Evolutionary conservation across 2,888 invertebrate genomes (phyloP).

Genomic region (Mythimna loreyi): DNA sequence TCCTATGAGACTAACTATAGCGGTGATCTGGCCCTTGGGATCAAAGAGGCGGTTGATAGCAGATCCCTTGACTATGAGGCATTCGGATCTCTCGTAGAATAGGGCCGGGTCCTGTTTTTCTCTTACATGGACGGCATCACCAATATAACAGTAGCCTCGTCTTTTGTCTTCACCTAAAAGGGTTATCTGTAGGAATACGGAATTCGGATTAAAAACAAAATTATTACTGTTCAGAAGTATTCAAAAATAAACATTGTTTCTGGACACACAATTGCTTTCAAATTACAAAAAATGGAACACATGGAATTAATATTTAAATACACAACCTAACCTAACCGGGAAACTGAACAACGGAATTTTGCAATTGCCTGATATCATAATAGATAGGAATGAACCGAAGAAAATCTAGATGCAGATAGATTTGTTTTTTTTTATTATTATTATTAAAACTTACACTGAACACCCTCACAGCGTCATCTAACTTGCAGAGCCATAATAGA

Average conservation of each 20-base stretch:
- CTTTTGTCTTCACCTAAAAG: conserved; percentile 65
- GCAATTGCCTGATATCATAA: not conserved
- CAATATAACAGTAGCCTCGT: conserved; percentile 69
- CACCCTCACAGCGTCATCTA: conserved; percentile 57
- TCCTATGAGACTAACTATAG: conserved; percentile 63
- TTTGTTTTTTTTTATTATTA: too few species aligned
- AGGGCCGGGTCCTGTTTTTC: conserved; percentile 63
- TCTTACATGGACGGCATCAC: conserved; percentile 68
- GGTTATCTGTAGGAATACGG: conserved; percentile 60
- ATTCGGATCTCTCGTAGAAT: conserved; percentile 64
- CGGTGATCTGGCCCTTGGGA: conserved; percentile 57
- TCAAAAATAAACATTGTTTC: not conserved
- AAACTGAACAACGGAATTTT: not conserved
- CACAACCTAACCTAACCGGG: not conserved
- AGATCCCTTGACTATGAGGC: conserved; percentile 65
- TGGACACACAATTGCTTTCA: too few species aligned
- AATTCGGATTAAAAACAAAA: not conserved
- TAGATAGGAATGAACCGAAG: not conserved
- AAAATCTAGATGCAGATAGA: not conserved
- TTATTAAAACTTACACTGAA: conserved; percentile 53
- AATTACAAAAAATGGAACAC: too few species aligned
- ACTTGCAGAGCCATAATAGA: conserved; percentile 70
- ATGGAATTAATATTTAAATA: too few species aligned
- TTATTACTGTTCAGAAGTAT: not conserved
- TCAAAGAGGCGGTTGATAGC: conserved; percentile 64